These are phyloP conservation scores for Dromococcyx pavoninus DNA, from an alignment of 2,797 vertebrate genomes.

Conservation along the genomic window DNA sequence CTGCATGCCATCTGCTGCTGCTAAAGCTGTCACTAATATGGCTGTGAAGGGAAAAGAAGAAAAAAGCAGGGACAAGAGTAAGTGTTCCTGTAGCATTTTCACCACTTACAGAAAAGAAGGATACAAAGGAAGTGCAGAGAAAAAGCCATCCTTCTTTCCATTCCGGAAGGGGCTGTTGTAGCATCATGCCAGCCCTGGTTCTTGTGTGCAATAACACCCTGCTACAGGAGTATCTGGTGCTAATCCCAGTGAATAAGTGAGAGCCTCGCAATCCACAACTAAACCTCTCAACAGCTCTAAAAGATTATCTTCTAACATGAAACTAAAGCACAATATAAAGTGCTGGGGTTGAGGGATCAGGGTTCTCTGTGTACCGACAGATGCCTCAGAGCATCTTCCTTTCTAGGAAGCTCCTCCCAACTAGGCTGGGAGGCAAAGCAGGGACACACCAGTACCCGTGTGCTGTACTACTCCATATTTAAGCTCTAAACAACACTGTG, in stretches of 20 bases:
- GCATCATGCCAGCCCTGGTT: background rate
- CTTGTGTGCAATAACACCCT: rapidly evolving
- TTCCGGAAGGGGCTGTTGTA: background rate
- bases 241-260: background rate
- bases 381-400: background rate
- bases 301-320: background rate
- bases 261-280: background rate
- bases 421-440: background rate
- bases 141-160: background rate
- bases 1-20: background rate
- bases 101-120: background rate
- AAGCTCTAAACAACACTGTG: background rate
- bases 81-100: background rate
- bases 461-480: background rate
- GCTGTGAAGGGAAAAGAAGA: background rate
- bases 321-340: background rate
- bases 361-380: background rate
- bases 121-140: background rate
- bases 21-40: background rate
- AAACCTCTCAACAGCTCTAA: background rate
- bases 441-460: background rate
- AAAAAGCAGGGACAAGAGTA: background rate
- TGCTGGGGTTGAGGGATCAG: background rate
- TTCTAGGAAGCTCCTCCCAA: background rate
- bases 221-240: background rate